A percentile compares a stretch with the other conserved stretches of the same genome.
phyloP scores from a whole-genome alignment of 2,888 invertebrate species.

The Aporophyla nigra region DNA sequence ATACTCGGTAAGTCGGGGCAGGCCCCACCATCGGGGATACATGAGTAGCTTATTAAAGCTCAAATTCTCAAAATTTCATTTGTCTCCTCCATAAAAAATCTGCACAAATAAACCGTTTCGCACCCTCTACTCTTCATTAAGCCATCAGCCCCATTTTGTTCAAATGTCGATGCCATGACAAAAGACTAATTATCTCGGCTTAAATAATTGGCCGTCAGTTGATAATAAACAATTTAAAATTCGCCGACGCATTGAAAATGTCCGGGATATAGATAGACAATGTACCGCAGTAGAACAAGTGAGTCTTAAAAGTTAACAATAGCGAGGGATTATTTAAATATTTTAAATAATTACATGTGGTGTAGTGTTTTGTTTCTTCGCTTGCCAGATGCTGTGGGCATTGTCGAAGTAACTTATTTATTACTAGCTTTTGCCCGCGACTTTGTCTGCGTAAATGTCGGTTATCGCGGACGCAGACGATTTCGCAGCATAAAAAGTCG shows the following conservation, averaged over 20 bases:
- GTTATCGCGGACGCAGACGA: too few relatives aligned
- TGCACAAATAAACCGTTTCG: constrained; percentile 20
- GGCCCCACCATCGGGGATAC: too few relatives aligned
- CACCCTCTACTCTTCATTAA: constrained; percentile 29
- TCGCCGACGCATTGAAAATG: constrained; percentile 65
- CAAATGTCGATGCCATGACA: constrained; percentile 58
- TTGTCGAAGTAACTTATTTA: constrained; percentile 15
- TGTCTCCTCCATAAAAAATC: constrained; percentile 6
- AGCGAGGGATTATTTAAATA: background rate
- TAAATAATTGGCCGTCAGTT: constrained; percentile 68
- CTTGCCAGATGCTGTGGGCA: constrained; percentile 28
- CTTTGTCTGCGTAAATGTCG: too few relatives aligned
- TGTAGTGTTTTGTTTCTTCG: background rate
- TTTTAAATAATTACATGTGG: constrained; percentile 11
- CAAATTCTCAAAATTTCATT: constrained; percentile 6
- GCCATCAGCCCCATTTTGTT: constrained; percentile 53
- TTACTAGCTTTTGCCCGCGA: background rate
- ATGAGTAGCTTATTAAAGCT: background rate
- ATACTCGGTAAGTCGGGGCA: too few relatives aligned
- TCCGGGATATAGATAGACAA: constrained; percentile 31
- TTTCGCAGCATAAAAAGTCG: too few relatives aligned
- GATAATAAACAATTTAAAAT: constrained; percentile 70
- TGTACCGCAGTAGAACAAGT: constrained; percentile 54
- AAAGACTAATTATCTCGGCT: constrained; percentile 67
- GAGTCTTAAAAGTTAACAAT: constrained; percentile 1